phyloP scores from a whole-genome alignment of 2,113 vertebrate species.

The Passer montanus region DNA sequence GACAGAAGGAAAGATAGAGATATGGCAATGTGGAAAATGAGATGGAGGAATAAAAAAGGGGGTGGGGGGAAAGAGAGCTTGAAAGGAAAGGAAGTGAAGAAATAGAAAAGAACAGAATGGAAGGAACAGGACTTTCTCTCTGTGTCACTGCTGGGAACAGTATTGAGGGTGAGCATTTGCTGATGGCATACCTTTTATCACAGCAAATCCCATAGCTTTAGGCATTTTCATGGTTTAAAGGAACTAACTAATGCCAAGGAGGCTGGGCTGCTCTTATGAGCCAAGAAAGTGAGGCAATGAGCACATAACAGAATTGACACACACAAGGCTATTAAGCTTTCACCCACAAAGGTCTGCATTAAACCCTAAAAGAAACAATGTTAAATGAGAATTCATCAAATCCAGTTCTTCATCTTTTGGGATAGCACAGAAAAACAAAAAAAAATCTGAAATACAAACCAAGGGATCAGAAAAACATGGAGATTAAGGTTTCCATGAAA shows the following conservation, averaged over 20 bases:
- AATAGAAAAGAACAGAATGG: not conserved
- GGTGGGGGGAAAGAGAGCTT: not conserved
- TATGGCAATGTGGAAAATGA: not conserved
- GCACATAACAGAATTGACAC: not conserved
- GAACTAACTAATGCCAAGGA: slow-evolving; percentile 27
- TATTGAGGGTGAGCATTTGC: slow-evolving; percentile 44
- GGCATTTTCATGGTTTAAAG: slow-evolving; percentile 14
- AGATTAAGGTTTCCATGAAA: not conserved
- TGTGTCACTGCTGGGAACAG: slow-evolving; percentile 8
- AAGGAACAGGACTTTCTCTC: not conserved
- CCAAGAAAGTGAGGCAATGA: slow-evolving; percentile 20
- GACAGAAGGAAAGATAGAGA: not conserved
- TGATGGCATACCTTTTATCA: slow-evolving; percentile 37
- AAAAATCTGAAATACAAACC: not conserved
- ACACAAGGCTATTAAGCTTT: not conserved
- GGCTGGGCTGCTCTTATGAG: not conserved
- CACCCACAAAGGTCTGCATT: not conserved
- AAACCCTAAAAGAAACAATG: not conserved
- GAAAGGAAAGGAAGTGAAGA: not conserved
- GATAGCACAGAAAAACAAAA: not conserved
- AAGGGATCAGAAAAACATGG: not conserved
- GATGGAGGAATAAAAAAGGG: not conserved
- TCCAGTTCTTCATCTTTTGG: not conserved
- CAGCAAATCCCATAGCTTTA: slow-evolving; percentile 30
- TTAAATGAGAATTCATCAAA: not conserved